phyloP scores from a whole-genome alignment of 2,113 vertebrate species.

The Cromileptes altivelis region DNA sequence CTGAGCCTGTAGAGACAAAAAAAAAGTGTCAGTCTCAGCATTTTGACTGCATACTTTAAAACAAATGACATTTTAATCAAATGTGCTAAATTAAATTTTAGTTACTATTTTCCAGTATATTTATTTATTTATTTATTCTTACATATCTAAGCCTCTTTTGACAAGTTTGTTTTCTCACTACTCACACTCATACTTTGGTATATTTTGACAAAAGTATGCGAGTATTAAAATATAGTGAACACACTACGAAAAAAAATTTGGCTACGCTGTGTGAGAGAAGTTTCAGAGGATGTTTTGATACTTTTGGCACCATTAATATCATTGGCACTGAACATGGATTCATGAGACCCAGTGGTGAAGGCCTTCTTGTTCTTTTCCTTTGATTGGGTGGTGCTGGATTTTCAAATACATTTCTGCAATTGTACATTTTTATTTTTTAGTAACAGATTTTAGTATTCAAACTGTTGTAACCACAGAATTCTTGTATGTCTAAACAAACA shows the following conservation, averaged over 20 bases:
- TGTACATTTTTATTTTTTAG: slow-evolving; percentile 37
- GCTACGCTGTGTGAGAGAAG: background rate
- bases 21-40: background rate
- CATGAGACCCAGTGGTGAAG: too few species aligned
- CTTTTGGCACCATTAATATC: background rate
- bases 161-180: too few species aligned
- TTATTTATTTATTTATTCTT: too few species aligned
- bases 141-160: background rate
- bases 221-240: background rate
- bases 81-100: background rate
- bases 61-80: background rate
- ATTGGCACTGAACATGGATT: too few species aligned
- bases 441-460: slow-evolving; percentile 52
- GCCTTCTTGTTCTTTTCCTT: background rate
- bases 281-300: background rate
- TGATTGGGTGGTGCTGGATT: slow-evolving; percentile 57
- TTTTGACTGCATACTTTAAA: background rate
- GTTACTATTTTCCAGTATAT: background rate
- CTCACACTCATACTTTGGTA: background rate
- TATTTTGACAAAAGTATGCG: background rate
- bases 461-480: background rate
- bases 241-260: background rate
- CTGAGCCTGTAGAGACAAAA: slow-evolving; percentile 85
- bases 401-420: slow-evolving; percentile 27
- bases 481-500: background rate